A percentile compares a stretch with the other conserved stretches of the same genome.
Conservation (phyloP, 2,797 vertebrate species). For the Alfaro cultratus region DNA sequence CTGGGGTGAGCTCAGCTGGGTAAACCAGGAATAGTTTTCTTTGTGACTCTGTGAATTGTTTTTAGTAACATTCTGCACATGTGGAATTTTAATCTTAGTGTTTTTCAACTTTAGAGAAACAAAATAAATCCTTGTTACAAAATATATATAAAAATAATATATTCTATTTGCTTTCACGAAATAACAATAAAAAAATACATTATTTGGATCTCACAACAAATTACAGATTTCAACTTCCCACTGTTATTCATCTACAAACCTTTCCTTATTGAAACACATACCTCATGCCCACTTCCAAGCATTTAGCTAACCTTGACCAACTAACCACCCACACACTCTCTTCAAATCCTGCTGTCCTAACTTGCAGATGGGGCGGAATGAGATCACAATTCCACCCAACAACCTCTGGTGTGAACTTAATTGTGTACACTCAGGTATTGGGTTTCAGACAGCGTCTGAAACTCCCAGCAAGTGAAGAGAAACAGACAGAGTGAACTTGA, state of each 20-base stretch:
- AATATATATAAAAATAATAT: too few relatives aligned
- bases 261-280: slow-evolving; percentile 23
- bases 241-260: slow-evolving; percentile 16
- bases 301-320: slow-evolving; percentile 70
- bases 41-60: background rate
- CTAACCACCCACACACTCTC: slow-evolving; percentile 58
- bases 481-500: slow-evolving; percentile 71
- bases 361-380: slow-evolving; percentile 64
- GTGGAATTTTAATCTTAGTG: background rate
- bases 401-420: slow-evolving; percentile 79
- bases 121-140: background rate
- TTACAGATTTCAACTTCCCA: slow-evolving; percentile 22
- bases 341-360: slow-evolving; percentile 52
- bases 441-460: slow-evolving; percentile 60
- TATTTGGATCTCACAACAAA: background rate
- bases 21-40: slow-evolving; percentile 28
- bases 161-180: background rate
- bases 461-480: slow-evolving; percentile 64
- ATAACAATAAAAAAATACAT: background rate
- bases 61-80: background rate
- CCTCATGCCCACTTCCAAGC: slow-evolving; percentile 21
- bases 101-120: background rate
- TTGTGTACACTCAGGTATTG: slow-evolving; percentile 75
- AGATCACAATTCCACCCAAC: slow-evolving; percentile 69
- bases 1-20: slow-evolving; percentile 49